phyloP scores from a whole-genome alignment of 2,113 vertebrate genomes.

The Nycticebus coucang region DNA sequence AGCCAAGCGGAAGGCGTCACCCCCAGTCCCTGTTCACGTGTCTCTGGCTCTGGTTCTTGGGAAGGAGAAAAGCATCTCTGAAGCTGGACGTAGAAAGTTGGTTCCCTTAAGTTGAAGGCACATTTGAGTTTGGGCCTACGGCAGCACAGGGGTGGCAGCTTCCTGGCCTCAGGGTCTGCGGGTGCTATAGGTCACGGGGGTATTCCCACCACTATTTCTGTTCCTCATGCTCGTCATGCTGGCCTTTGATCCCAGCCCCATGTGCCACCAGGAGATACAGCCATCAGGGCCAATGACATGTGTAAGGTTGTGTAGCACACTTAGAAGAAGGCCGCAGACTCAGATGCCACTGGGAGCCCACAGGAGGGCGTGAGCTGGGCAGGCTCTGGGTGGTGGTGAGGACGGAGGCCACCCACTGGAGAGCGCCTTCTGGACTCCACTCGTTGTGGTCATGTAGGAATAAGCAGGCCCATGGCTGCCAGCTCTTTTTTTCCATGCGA shows the following conservation, averaged over 20 bases:
- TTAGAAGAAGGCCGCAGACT: not conserved
- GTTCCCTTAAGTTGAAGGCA: not conserved
- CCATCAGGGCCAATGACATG: not conserved
- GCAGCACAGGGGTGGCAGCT: not conserved
- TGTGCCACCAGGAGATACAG: not conserved
- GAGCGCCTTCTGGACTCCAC: not conserved
- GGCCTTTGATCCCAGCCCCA: not conserved
- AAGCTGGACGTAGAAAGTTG: not conserved
- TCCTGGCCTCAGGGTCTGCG: not conserved
- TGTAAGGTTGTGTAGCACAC: accelerated
- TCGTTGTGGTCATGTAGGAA: not conserved
- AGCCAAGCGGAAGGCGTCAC: not conserved
- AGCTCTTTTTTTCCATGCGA: not conserved
- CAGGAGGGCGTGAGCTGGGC: accelerated
- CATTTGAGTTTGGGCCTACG: not conserved
- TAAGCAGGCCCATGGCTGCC: not conserved
- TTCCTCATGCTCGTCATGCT: not conserved
- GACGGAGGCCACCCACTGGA: not conserved
- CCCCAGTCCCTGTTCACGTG: not conserved
- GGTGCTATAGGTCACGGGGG: accelerated
- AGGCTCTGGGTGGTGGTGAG: not conserved
- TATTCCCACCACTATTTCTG: not conserved
- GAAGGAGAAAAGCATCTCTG: constrained; percentile 18
- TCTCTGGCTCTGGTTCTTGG: constrained; percentile 9
- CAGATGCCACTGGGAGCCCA: not conserved